Conservation (phyloP, 64 coral and sea anemone species). For the Actinia tenebrosa region DNA sequence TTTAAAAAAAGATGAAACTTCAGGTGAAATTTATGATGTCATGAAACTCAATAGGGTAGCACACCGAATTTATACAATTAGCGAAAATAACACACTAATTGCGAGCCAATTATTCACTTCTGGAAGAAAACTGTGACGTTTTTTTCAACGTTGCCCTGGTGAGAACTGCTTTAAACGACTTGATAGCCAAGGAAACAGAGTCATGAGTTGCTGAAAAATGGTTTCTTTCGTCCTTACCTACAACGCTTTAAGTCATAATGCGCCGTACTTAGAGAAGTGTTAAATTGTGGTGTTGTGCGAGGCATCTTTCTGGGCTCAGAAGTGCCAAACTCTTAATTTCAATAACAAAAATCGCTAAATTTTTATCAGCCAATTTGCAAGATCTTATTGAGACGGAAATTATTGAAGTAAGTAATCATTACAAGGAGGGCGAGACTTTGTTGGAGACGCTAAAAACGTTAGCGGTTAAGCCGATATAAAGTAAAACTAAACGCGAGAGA, state of each 20-base stretch:
- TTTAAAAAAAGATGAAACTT: neutral
- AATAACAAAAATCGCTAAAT: conserved; percentile 14
- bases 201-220: neutral
- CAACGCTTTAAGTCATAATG: neutral
- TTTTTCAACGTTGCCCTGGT: neutral
- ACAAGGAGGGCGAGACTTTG: neutral
- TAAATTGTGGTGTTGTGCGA: neutral
- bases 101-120: conserved; percentile 11
- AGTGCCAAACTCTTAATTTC: neutral
- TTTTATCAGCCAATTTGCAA: conserved; percentile 7
- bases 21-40: neutral
- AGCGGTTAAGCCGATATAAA: neutral
- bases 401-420: neutral
- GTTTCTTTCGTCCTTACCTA: neutral
- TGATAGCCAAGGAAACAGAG: neutral
- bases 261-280: neutral
- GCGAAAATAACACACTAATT: conserved; percentile 6
- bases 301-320: neutral
- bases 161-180: neutral
- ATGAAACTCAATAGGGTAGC: neutral
- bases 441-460: neutral
- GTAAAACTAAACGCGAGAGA: neutral
- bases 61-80: neutral
- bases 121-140: neutral
- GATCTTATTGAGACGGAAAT: neutral